Base-by-base conservation (phyloP, 2,113 vertebrate genomes). In the Phoenicopterus ruber region DNA sequence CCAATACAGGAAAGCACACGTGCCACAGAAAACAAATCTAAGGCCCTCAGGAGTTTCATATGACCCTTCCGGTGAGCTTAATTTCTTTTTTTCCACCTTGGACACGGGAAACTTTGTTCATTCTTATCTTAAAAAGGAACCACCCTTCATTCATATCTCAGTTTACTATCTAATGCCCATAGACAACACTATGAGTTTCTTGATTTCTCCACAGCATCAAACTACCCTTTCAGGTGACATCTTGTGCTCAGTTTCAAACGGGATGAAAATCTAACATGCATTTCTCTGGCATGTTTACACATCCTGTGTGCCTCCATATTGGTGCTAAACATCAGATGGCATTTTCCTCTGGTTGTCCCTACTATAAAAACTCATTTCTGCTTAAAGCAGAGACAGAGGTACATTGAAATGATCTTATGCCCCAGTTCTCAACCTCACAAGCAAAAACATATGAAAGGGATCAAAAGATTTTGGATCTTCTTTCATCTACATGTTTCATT, bases 401-500 rank as follows among this genome's bases (percentile, higher is more conserved):
- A 66, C 34, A 44, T 28, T 54, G 32, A 62, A 66, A 74, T 38
- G 6, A 32, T 72, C 65, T 88, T 57, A 70, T 84, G 55, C 86
- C 73, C 32, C 4, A 90, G 40, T 93, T 76, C 32, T 82, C 81
- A 94, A 36, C 42, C n/a, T 69, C 17, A 40, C 52, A 81, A 98
- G 82, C 49, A 95, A 97, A 89, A 85, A 42, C 7, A 36, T 47
- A 52, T 32, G 15, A 90, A 79, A 90, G 25, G 57, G 74, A 97
- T 97, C 94, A 97, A 96, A 97, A 93, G 29, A 38, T 86, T 65
- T 69, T 73, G 54, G 5, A 74, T 95, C 81, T 86, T 82, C 89
- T 97, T 96, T 98, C 76, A 97, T 96, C 91, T 86, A 26, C 36
- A 24, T 21, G 28, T 71, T 84, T 82, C 54, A 58, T 88, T 76